phyloP scores from a whole-genome alignment of 2,113 vertebrate genomes.

The Thinocorus orbignyianus region DNA sequence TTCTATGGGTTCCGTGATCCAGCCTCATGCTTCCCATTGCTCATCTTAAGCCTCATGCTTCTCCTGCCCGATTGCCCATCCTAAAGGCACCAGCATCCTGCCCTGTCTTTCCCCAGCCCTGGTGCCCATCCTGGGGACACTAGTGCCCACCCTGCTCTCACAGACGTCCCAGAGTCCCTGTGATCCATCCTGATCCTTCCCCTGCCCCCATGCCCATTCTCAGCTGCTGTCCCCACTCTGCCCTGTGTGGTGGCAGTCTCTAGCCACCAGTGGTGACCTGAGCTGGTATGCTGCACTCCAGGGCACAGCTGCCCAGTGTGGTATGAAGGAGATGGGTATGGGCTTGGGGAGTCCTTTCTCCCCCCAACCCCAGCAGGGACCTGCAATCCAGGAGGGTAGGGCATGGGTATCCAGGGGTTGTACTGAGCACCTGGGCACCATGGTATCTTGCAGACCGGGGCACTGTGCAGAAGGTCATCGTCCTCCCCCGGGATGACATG shows the following conservation, averaged over 20 bases:
- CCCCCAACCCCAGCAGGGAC: background rate
- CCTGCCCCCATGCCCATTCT: background rate
- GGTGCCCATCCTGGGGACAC: background rate
- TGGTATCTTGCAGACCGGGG: constrained; percentile 85
- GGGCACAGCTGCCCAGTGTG: background rate
- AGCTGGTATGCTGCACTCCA: background rate
- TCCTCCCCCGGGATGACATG: constrained; percentile 93
- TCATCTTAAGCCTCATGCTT: background rate
- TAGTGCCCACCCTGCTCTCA: background rate
- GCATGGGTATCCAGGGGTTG: background rate
- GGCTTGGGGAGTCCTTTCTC: background rate
- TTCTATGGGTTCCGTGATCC: fast-evolving
- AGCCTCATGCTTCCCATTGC: background rate
- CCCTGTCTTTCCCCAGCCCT: background rate
- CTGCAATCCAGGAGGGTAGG: background rate
- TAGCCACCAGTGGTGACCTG: background rate
- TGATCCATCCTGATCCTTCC: background rate
- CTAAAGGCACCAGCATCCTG: background rate
- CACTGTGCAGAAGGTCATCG: constrained; percentile 96
- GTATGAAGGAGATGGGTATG: background rate
- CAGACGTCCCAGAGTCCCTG: fast-evolving
- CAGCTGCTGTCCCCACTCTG: background rate
- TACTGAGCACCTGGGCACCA: constrained; percentile 28
- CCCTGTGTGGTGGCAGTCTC: background rate
- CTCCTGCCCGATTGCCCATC: background rate